A percentile compares a stretch with the other conserved stretches of the same genome.
phyloP scores from a whole-genome alignment of 2,113 vertebrate genomes.

The Hystrix brachyura region DNA sequence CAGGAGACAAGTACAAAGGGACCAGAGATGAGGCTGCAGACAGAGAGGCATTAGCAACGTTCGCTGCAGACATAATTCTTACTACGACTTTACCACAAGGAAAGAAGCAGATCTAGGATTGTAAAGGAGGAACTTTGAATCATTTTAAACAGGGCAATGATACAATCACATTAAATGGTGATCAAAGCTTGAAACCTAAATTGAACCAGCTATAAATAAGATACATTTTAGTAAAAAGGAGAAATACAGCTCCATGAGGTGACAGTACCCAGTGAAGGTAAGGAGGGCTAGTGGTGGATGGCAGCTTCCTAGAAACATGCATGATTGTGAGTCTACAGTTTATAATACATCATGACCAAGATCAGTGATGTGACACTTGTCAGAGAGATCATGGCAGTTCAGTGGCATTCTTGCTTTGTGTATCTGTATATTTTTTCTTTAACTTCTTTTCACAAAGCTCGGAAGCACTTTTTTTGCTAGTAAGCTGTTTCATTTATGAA shows the following conservation, averaged over 20 bases:
- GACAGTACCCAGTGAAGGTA: not conserved
- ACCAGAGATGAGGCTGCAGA: not conserved
- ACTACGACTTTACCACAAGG: not conserved
- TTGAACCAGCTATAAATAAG: not conserved
- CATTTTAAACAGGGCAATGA: not conserved
- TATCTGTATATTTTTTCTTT: not conserved
- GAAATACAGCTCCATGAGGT: not conserved
- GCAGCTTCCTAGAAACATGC: not conserved
- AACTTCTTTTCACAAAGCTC: not conserved
- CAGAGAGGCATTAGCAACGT: not conserved
- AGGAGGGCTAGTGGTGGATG: not conserved
- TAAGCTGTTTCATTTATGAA: not conserved
- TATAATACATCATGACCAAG: not conserved
- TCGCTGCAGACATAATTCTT: rapidly evolving
- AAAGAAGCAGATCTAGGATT: not conserved
- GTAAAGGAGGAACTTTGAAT: not conserved
- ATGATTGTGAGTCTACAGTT: not conserved
- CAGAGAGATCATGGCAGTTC: not conserved
- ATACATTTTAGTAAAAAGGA: not conserved
- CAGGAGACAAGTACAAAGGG: not conserved
- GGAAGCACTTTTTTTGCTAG: not conserved
- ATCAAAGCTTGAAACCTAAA: not conserved
- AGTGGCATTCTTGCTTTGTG: not conserved
- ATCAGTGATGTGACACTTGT: not conserved
- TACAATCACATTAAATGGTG: not conserved